A percentile compares a stretch with the other conserved stretches of the same genome.
These are phyloP conservation scores for Pseudorectes ferrugineus DNA, from an alignment of 2,113 vertebrate genomes.

Conservation along the genomic window DNA sequence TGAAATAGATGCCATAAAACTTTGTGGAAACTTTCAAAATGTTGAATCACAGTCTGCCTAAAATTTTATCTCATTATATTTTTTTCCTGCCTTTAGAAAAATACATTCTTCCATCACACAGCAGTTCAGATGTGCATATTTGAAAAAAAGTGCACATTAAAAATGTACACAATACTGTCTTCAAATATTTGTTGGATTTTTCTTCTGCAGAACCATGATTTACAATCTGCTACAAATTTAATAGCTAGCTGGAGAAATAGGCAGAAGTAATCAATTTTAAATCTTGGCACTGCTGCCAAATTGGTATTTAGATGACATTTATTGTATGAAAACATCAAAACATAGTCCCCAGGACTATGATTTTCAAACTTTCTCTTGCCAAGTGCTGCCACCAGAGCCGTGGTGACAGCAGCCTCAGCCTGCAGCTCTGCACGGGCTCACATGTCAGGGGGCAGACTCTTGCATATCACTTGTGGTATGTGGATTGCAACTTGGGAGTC, in stretches of 20 bases:
- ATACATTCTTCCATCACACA: neutral
- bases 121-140: neutral
- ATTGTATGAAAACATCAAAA: neutral
- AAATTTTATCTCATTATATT: neutral
- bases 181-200: neutral
- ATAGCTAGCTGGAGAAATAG: slow-evolving; percentile 18
- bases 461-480: neutral
- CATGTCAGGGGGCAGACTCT: neutral
- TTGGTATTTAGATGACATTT: neutral
- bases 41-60: neutral
- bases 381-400: neutral
- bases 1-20: slow-evolving; percentile 2
- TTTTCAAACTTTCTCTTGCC: neutral
- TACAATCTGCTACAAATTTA: neutral
- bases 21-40: slow-evolving; percentile 6
- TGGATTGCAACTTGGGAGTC: neutral
- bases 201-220: neutral
- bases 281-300: neutral
- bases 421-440: neutral
- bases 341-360: neutral
- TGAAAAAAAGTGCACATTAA: neutral
- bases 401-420: neutral
- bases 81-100: neutral
- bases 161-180: neutral
- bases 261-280: neutral